Percentiles rank a stretch among this genome's conserved stretches.
phyloP scores from a whole-genome alignment of 2,797 vertebrate species.

The Etheostoma perlongum region DNA sequence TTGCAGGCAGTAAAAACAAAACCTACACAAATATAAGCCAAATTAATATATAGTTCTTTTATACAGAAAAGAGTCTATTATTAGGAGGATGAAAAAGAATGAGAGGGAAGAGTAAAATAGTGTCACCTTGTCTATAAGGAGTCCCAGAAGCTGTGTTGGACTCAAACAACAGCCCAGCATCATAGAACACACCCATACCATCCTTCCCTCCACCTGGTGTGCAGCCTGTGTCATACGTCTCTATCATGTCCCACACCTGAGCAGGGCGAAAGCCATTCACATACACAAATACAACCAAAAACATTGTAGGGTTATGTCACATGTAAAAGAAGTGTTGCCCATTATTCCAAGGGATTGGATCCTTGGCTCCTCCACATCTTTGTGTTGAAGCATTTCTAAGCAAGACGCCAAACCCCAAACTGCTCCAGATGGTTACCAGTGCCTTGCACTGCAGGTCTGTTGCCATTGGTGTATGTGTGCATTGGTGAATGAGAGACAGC shows the following conservation, averaged over 20 bases:
- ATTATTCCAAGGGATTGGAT: neutral
- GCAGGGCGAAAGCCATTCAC: neutral
- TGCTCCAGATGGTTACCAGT: neutral
- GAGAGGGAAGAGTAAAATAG: neutral
- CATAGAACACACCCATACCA: slow-evolving; percentile 85
- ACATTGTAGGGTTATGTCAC: no score
- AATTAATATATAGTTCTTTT: no score
- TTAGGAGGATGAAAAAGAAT: neutral
- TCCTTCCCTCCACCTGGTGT: slow-evolving; percentile 87
- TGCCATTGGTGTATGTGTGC: neutral
- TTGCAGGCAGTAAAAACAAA: neutral
- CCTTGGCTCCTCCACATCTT: neutral
- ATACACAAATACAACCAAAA: neutral
- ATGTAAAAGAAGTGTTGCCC: neutral
- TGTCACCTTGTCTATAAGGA: slow-evolving; percentile 70
- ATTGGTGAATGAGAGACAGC: neutral
- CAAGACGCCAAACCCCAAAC: neutral
- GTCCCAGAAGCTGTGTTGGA: slow-evolving; percentile 72
- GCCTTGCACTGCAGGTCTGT: neutral
- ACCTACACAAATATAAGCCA: neutral
- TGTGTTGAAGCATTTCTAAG: neutral
- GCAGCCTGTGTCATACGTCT: slow-evolving; percentile 88
- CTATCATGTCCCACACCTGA: slow-evolving; percentile 90
- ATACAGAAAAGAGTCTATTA: no score
- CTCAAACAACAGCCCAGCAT: slow-evolving; percentile 87